phyloP scores from a whole-genome alignment of 2,113 vertebrate genomes.

The Tragelaphus scriptus region DNA sequence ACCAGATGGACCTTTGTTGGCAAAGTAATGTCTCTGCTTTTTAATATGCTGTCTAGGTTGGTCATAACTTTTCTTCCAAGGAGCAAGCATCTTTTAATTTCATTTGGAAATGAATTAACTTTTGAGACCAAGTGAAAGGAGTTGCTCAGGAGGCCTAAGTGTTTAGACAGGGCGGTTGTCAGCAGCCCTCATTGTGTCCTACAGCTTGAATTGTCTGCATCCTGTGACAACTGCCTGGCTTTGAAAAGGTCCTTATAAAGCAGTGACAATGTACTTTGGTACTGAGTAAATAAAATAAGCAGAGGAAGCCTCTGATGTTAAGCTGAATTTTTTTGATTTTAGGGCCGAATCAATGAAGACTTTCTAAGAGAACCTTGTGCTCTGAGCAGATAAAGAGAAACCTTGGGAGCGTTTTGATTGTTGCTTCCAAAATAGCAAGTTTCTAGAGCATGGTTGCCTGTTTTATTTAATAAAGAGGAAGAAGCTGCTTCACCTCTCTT shows the following conservation, averaged over 20 bases:
- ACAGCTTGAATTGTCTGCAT: background rate
- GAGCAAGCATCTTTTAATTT: background rate
- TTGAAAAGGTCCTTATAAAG: background rate
- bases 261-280: background rate
- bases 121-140: background rate
- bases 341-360: background rate
- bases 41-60: background rate
- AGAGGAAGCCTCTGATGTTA: background rate
- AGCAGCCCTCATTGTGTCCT: background rate
- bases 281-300: constrained; percentile 35
- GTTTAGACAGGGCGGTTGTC: background rate
- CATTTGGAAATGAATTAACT: background rate
- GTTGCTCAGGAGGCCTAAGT: background rate
- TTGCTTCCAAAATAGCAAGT: background rate
- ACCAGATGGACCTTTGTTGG: background rate
- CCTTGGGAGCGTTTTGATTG: background rate
- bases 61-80: background rate
- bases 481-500: background rate
- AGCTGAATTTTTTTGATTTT: constrained; percentile 32
- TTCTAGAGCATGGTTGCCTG: background rate
- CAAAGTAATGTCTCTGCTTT: background rate
- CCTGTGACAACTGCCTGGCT: background rate
- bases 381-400: background rate
- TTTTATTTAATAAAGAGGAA: background rate
- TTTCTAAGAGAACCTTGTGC: background rate